Percentiles rank a stretch among this genome's conserved stretches.
Conservation (phyloP, 2,888 invertebrate genomes). For the Drosophila longiperda region DNA sequence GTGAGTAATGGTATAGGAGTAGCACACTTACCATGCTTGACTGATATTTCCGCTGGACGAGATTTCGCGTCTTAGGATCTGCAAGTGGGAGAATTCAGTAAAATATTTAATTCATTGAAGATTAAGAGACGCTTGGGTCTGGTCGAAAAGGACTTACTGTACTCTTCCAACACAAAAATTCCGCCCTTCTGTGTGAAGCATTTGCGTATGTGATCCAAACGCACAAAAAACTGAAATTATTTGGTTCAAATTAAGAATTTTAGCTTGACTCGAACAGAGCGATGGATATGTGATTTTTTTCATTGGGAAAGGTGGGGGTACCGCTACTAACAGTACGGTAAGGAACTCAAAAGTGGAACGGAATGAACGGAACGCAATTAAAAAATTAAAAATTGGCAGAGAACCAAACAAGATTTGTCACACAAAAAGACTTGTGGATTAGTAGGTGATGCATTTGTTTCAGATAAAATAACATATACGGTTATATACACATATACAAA, state of each 20-base stretch:
- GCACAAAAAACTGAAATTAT: constrained; percentile 98
- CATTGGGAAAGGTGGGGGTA: neutral
- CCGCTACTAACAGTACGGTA: constrained; percentile 12
- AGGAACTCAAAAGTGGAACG: constrained; percentile 40
- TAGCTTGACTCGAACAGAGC: constrained; percentile 4
- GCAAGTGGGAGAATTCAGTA: constrained; percentile 55
- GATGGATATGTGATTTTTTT: neutral
- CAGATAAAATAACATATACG: constrained; percentile 4
- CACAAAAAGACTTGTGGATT: constrained; percentile 30
- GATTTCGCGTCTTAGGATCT: constrained; percentile 99
- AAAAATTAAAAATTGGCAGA: constrained; percentile 20
- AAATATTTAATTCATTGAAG: neutral
- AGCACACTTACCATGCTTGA: constrained; percentile 96
- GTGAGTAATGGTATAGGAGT: neutral
- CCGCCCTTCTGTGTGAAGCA: constrained; percentile 99
- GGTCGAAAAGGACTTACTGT: constrained; percentile 93
- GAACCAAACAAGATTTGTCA: constrained; percentile 22
- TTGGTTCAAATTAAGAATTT: constrained; percentile 23
- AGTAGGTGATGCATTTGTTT: constrained; percentile 21
- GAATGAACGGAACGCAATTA: constrained; percentile 45
- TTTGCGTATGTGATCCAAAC: constrained; percentile 99
- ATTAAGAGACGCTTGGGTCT: neutral
- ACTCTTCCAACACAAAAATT: constrained; percentile 99
- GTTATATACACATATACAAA: constrained; percentile 9
- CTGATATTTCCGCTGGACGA: constrained; percentile 98